These are phyloP conservation scores for Drosophila heteroneura DNA, from an alignment of 2,888 invertebrate genomes.

Conservation along the genomic window DNA sequence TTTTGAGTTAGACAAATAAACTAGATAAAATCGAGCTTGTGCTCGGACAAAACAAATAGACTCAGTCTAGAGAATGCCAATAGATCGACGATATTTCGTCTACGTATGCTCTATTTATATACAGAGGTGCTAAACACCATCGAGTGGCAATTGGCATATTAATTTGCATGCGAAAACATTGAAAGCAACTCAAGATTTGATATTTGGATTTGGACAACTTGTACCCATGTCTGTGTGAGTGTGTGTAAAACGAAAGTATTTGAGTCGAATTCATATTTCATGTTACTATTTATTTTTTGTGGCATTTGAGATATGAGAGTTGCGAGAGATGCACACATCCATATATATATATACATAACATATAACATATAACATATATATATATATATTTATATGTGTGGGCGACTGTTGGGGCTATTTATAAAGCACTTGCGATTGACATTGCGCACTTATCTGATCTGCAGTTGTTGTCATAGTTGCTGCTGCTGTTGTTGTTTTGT, in stretches of 20 bases:
- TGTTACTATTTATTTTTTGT: constrained; percentile 19
- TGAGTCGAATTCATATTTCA: constrained; percentile 30
- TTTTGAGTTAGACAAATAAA: background rate
- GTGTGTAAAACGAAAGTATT: constrained; percentile 39
- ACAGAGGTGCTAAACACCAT: constrained; percentile 33
- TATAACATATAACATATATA: background rate
- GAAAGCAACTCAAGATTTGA: constrained; percentile 17
- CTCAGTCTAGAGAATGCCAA: background rate
- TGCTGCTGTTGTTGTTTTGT: constrained; percentile 1
- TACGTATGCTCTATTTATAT: constrained; percentile 5
- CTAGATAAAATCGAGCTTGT: background rate
- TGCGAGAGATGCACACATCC: constrained; percentile 5
- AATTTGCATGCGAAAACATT: constrained; percentile 49
- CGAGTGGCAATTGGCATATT: constrained; percentile 37
- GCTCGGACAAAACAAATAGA: background rate
- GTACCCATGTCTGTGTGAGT: background rate
- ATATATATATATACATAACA: background rate
- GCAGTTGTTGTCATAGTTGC: background rate
- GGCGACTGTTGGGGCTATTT: constrained; percentile 48
- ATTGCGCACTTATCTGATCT: constrained; percentile 48
- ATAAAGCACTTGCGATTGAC: constrained; percentile 59
- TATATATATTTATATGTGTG: constrained; percentile 8
- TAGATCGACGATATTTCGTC: background rate
- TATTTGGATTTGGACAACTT: background rate
- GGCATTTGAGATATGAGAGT: constrained; percentile 36